Percentiles rank a stretch among this genome's conserved stretches.
These are phyloP conservation scores for Lophotis ruficrista DNA, from an alignment of 2,113 vertebrate species.

Conservation along the genomic window DNA sequence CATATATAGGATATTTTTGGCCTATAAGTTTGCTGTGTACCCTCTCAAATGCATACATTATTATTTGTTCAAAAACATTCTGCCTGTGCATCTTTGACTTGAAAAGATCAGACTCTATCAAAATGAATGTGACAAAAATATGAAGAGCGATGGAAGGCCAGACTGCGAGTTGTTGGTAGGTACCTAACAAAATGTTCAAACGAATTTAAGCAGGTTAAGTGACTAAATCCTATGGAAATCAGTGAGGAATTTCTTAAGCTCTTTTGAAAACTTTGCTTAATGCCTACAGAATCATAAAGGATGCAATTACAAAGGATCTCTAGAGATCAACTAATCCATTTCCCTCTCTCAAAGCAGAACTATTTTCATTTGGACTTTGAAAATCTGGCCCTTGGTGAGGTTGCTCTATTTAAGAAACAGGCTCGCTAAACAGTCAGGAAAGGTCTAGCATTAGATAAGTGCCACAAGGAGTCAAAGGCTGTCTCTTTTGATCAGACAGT, in stretches of 20 bases:
- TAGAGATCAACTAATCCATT: not conserved
- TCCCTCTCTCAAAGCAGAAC: not conserved
- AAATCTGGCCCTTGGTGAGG: not conserved
- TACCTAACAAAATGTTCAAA: not conserved
- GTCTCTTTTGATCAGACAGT: not conserved
- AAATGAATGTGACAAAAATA: not conserved
- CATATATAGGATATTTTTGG: not conserved
- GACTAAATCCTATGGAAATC: not conserved
- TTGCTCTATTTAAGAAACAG: not conserved
- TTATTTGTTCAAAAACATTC: not conserved
- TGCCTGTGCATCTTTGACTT: not conserved
- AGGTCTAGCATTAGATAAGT: not conserved
- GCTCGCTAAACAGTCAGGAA: not conserved
- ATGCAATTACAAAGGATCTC: not conserved
- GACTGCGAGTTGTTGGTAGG: not conserved
- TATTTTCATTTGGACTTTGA: not conserved
- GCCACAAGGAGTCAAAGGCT: not conserved
- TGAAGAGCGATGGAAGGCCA: not conserved
- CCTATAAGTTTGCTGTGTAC: not conserved
- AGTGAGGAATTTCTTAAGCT: not conserved
- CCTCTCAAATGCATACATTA: not conserved
- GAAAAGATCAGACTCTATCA: not conserved
- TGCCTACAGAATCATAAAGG: not conserved
- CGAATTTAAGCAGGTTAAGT: not conserved
- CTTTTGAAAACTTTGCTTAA: not conserved